Conservation (phyloP, 2,113 vertebrate genomes). For the Bombycilla garrulus region DNA sequence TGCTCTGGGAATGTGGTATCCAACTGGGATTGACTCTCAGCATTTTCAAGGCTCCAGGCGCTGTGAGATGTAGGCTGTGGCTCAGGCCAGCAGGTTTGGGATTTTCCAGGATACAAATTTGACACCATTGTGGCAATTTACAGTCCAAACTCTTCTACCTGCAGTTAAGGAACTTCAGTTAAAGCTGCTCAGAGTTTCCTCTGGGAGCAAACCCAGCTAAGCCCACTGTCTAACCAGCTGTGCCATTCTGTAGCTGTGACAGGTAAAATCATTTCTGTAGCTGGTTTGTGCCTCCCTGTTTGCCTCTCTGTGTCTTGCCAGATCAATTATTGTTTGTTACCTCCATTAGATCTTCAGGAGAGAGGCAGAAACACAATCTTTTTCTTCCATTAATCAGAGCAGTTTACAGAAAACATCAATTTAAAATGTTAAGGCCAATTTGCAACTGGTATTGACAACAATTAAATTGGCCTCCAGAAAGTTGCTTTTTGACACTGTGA, state of each 20-base stretch:
- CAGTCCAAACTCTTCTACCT: background rate
- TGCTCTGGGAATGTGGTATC: background rate
- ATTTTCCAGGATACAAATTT: background rate
- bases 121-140: background rate
- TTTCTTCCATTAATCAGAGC: conserved; percentile 51
- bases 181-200: background rate
- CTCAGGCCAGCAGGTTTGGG: background rate
- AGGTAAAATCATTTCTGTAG: background rate
- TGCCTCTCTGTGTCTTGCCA: background rate
- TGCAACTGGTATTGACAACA: conserved; percentile 29
- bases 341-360: conserved; percentile 25
- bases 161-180: background rate
- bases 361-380: conserved; percentile 25
- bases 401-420: conserved; percentile 59
- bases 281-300: background rate
- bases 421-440: conserved; percentile 57
- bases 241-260: background rate
- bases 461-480: conserved; percentile 41
- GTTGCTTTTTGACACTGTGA: conserved; percentile 23
- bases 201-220: background rate
- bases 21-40: background rate
- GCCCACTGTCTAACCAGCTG: background rate
- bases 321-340: conserved; percentile 41
- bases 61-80: background rate
- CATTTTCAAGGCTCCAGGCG: background rate